Percentiles rank a stretch among this genome's conserved stretches.
Conservation (phyloP, 2,888 invertebrate genomes). For the Geotrupes spiniger region DNA sequence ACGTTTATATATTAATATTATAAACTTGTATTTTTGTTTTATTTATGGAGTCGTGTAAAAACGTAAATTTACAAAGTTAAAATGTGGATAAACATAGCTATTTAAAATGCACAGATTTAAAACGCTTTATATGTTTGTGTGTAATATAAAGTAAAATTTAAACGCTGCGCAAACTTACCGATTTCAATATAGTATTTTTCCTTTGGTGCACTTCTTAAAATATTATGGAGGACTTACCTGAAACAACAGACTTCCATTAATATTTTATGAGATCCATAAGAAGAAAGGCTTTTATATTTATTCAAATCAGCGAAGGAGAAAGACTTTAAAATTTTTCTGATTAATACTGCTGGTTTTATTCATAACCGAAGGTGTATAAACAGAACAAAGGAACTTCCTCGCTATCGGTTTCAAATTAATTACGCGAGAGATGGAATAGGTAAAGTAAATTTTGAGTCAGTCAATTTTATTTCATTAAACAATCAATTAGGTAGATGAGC, state of each 20-base stretch:
- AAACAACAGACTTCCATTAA: slow-evolving; percentile 37
- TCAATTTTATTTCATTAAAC: too few relatives aligned
- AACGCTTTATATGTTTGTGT: too few relatives aligned
- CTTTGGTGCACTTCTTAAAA: background rate
- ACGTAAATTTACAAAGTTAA: too few relatives aligned
- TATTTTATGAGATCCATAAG: slow-evolving; percentile 35
- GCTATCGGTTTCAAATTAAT: slow-evolving; percentile 12
- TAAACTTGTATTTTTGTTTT: too few relatives aligned
- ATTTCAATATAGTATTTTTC: slow-evolving; percentile 1
- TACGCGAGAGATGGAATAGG: background rate
- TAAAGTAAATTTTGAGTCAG: too few relatives aligned
- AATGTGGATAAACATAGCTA: too few relatives aligned
- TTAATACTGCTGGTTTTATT: slow-evolving; percentile 14
- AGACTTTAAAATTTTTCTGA: slow-evolving; percentile 12
- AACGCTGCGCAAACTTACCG: too few relatives aligned
- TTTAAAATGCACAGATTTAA: too few relatives aligned
- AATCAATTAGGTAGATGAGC: too few relatives aligned
- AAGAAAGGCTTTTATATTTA: slow-evolving; percentile 21
- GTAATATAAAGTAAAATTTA: too few relatives aligned
- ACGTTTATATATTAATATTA: too few relatives aligned
- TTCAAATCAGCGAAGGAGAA: slow-evolving; percentile 13
- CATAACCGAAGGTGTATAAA: slow-evolving; percentile 7
- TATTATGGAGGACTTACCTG: slow-evolving; percentile 29
- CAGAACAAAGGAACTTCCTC: slow-evolving; percentile 9
- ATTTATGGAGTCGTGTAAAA: too few relatives aligned